Conservation (phyloP, 1,140 invertebrate genomes). For the Drosophila obscura region DNA sequence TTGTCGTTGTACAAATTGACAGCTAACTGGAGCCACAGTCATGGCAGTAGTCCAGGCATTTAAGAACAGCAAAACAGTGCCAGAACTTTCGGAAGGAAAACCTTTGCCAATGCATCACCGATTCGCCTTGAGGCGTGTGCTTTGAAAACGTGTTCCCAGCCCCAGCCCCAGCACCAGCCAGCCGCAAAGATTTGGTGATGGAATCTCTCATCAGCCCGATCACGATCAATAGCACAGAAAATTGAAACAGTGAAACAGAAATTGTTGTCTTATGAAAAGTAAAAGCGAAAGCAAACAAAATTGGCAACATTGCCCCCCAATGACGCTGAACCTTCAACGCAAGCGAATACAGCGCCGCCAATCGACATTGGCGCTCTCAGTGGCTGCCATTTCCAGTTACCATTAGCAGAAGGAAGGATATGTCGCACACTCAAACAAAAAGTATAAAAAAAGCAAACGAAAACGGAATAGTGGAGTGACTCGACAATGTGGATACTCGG, state of each 20-base stretch:
- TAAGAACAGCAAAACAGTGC: neutral
- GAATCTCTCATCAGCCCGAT: constrained; percentile 63
- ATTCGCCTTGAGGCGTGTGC: constrained; percentile 10
- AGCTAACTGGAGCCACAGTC: constrained; percentile 11
- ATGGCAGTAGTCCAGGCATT: constrained; percentile 3
- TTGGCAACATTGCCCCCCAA: constrained; percentile 37
- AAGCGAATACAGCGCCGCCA: constrained; percentile 36
- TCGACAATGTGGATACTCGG: too few species aligned
- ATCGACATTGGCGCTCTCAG: constrained; percentile 57
- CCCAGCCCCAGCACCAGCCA: too few species aligned
- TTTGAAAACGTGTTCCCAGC: too few species aligned
- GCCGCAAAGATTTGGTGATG: constrained; percentile 58
- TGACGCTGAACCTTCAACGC: constrained; percentile 54
- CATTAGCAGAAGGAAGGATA: constrained; percentile 62
- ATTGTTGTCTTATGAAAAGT: constrained; percentile 58
- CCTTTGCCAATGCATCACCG: neutral
- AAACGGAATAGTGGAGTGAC: neutral
- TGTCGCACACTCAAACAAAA: constrained; percentile 26
- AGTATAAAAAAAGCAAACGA: neutral
- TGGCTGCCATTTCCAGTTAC: constrained; percentile 74
- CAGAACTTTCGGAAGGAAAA: constrained; percentile 4
- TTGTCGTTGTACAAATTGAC: constrained; percentile 55
- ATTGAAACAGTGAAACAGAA: constrained; percentile 51
- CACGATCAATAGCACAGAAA: constrained; percentile 75
- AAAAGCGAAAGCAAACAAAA: constrained; percentile 68